Percentiles rank a stretch among this genome's conserved stretches.
Conservation (phyloP, 2,797 vertebrate genomes). For the Artibeus lituratus region DNA sequence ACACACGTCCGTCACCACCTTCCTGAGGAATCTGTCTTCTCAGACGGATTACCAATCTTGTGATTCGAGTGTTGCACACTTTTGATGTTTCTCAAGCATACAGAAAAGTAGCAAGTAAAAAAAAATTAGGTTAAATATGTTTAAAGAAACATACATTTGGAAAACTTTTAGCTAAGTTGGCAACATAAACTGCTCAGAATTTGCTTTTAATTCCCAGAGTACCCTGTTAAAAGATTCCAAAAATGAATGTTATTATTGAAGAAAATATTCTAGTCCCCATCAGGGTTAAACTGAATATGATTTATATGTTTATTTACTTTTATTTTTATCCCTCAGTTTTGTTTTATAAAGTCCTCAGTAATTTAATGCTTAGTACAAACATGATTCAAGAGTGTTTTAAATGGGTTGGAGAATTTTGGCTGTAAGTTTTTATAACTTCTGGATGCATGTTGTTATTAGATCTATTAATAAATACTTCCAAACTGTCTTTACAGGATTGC, state of each 20-base stretch:
- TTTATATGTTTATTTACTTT: background rate
- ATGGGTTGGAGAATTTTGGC: background rate
- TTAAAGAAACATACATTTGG: constrained; percentile 10
- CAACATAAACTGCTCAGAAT: constrained; percentile 39
- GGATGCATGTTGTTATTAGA: background rate
- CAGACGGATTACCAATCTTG: constrained; percentile 25
- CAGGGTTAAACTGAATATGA: background rate
- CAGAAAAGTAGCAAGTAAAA: background rate
- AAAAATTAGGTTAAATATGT: background rate
- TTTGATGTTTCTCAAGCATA: constrained; percentile 15
- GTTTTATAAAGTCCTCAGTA: constrained; percentile 18
- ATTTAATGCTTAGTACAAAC: constrained; percentile 8
- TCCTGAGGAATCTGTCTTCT: constrained; percentile 33
- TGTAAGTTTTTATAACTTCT: constrained; percentile 5
- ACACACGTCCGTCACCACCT: background rate
- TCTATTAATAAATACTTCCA: constrained; percentile 13
- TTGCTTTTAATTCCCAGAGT: background rate
- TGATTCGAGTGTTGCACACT: background rate
- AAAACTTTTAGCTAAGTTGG: constrained; percentile 25
- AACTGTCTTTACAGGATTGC: background rate
- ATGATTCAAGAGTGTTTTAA: constrained; percentile 28
- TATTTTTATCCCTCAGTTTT: constrained; percentile 8
- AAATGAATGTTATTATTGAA: background rate
- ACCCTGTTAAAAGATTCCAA: background rate
- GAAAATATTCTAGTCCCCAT: background rate